Percentiles rank a stretch among this genome's conserved stretches.
Evolutionary conservation across 2,113 vertebrate genomes (phyloP).

Genomic region (Nycticorax nycticorax): DNA sequence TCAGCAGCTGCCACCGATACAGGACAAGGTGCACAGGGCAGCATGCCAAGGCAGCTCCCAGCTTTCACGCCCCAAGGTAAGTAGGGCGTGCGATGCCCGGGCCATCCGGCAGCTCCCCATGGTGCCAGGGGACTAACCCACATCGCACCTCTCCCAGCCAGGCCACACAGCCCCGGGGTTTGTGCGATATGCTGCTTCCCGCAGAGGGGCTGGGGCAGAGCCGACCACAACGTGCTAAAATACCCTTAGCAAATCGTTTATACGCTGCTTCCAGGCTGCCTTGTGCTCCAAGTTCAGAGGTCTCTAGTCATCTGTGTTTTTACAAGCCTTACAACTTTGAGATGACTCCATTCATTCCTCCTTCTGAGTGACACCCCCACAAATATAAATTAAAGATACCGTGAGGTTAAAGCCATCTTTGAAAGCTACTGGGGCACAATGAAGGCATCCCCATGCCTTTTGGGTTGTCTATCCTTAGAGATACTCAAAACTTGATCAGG

Average conservation of each 20-base stretch:
- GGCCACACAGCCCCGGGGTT: background rate
- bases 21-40: background rate
- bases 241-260: accelerated
- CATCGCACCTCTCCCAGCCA: background rate
- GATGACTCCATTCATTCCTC: background rate
- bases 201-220: background rate
- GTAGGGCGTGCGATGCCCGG: accelerated
- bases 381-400: background rate
- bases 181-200: background rate
- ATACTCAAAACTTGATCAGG: background rate
- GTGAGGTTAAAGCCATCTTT: background rate
- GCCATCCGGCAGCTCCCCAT: background rate
- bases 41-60: background rate
- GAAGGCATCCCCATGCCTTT: background rate
- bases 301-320: background rate
- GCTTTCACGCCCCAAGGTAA: background rate
- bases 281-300: background rate
- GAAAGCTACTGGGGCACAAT: background rate
- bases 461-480: background rate
- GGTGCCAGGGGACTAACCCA: background rate
- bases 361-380: background rate
- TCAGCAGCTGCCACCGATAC: accelerated
- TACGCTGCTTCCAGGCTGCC: background rate
- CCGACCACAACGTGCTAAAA: accelerated
- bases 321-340: background rate